Evolutionary conservation across 2,113 vertebrate genomes (phyloP), one percentile per base, ranked within the genome.

Genomic region (Ascaphus truei): DNA sequence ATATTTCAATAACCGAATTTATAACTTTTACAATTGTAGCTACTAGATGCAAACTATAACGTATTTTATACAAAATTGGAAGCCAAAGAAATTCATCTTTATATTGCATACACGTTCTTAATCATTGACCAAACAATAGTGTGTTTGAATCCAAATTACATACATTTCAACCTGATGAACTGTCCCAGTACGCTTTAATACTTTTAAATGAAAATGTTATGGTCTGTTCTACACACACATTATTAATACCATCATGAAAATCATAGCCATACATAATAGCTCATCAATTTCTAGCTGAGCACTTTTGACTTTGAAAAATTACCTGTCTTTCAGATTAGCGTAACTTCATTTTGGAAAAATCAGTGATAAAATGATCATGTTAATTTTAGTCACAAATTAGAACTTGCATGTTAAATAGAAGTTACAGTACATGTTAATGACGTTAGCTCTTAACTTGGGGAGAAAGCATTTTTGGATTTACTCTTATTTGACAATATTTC

Each of bases 231-330:
- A 72, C 74, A 80, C 4, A 30, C 66, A 1, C 80, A n/a, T n/a
- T n/a, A 82, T 86, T 85, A 82, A 77, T 78, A 60, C 60, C 78
- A 84, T 83, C 76, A 81, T 78, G 84, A 79, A 84, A 82, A 68
- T 71, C 82, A 77, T 80, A 85, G 78, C 81, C 78, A 82, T 1
- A 1, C 80, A 81, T 88, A 91, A 90, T 80, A 84, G 83, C 83
- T 83, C 85, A 89, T 89, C 90, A 91, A 85, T 84, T 91, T 86
- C 72, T 76, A 82, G 77, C 73, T 74, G 76, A 75, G 79, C 76
- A 84, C 80, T 88, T 86, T 76, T 90, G 83, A 92, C 91, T 89
- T 90, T 86, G 88, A 84, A 85, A 84, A 90, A 83, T 81, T 83
- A 84, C 67, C 83, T 85, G 78, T 84, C 83, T n/a, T n/a, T n/a